Evolutionary conservation across 2,797 vertebrate species (phyloP).

Genomic region (Argyrosomus regius): DNA sequence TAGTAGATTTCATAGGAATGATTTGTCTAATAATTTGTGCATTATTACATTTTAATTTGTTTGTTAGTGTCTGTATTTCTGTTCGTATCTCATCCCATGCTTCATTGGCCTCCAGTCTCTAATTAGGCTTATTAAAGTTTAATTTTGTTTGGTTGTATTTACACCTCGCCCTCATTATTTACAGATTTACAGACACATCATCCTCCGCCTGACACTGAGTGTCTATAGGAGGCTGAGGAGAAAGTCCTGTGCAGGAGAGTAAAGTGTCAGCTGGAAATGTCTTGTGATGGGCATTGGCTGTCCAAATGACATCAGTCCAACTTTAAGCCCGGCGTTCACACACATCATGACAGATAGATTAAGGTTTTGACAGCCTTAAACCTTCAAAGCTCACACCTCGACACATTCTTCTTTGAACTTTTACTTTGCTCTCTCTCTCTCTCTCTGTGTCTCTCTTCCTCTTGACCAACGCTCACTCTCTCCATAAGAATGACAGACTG

Average conservation of each 20-base stretch:
- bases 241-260: conserved; percentile 15
- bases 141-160: background rate
- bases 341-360: conserved; percentile 71
- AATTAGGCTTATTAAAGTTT: background rate
- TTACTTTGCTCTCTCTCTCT: conserved; percentile 23
- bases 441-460: background rate
- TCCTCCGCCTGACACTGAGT: background rate
- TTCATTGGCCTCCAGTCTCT: background rate
- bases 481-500: conserved; percentile 33
- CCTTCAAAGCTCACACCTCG: conserved; percentile 57
- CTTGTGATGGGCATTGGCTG: conserved; percentile 33
- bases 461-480: conserved; percentile 2
- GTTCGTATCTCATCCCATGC: background rate
- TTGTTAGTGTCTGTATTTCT: background rate
- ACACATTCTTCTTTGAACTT: conserved; percentile 54
- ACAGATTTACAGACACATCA: background rate
- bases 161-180: background rate
- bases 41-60: background rate
- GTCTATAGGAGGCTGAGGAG: background rate
- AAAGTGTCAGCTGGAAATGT: conserved; percentile 37
- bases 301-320: conserved; percentile 58
- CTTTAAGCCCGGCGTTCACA: conserved; percentile 55
- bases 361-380: conserved; percentile 70
- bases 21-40: background rate
- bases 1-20: background rate